These are phyloP conservation scores for Lutraria rhynchaena DNA, from an alignment of 1,140 invertebrate species.

Conservation along the genomic window DNA sequence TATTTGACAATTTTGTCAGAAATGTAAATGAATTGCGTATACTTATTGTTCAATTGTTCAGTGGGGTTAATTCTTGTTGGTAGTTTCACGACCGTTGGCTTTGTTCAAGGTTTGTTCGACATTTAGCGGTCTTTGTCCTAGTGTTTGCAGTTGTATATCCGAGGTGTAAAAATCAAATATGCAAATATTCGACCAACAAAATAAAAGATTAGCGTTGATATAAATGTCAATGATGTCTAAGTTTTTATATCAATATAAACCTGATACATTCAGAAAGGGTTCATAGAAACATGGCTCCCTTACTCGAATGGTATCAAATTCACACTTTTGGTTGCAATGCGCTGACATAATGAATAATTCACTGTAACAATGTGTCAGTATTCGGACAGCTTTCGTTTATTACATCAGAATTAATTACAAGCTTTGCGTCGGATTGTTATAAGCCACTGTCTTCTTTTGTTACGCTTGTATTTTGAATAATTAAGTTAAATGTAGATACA, in stretches of 20 bases:
- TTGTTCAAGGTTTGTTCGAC: slow-evolving; percentile 5
- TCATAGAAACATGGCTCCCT: too few relatives aligned
- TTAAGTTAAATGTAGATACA: too few relatives aligned
- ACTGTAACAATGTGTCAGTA: too few relatives aligned
- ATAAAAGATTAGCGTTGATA: slow-evolving; percentile 16
- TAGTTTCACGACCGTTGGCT: background rate
- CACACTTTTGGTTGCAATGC: too few relatives aligned
- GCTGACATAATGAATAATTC: too few relatives aligned
- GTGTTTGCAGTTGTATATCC: slow-evolving; percentile 19
- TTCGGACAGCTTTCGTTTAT: too few relatives aligned
- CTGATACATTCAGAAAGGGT: background rate
- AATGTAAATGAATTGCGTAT: background rate
- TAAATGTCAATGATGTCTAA: slow-evolving; percentile 22
- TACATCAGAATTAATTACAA: too few relatives aligned
- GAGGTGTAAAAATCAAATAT: slow-evolving; percentile 51
- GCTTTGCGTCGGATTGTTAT: too few relatives aligned
- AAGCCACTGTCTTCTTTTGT: too few relatives aligned
- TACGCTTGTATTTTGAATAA: too few relatives aligned
- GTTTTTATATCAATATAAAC: slow-evolving; percentile 22
- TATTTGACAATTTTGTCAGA: slow-evolving; percentile 20
- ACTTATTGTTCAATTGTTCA: slow-evolving; percentile 2
- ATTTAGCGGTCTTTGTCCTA: slow-evolving; percentile 16
- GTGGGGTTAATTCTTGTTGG: slow-evolving; percentile 18
- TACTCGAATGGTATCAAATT: too few relatives aligned
- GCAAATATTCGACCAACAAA: slow-evolving; percentile 14